Percentiles rank a stretch among this genome's conserved stretches.
Evolutionary conservation across 1,140 invertebrate genomes (phyloP).

Genomic region (Procambarus clarkii): DNA sequence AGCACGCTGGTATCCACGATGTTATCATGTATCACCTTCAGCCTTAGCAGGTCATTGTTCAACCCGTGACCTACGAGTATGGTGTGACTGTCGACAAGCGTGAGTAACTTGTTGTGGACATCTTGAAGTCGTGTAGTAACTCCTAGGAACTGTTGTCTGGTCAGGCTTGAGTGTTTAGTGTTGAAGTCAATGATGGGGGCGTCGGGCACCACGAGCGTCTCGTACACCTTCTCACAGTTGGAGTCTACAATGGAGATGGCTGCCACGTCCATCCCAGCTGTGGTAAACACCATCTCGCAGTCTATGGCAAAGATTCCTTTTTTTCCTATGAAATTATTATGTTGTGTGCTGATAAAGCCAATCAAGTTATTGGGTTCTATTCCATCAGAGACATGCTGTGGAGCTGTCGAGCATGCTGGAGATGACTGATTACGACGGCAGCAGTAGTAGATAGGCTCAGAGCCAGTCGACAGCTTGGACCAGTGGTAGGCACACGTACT

Average conservation of each 20-base stretch:
- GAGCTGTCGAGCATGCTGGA: background rate
- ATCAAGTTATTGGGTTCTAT: slow-evolving; percentile 23
- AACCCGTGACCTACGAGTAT: slow-evolving; percentile 81
- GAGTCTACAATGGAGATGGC: slow-evolving; percentile 87
- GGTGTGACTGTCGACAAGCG: slow-evolving; percentile 77
- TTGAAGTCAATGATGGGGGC: slow-evolving; percentile 88
- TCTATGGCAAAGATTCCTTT: slow-evolving; percentile 85
- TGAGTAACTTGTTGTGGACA: slow-evolving; percentile 78
- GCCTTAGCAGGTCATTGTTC: slow-evolving; percentile 79
- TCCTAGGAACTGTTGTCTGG: slow-evolving; percentile 72
- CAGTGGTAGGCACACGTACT: background rate
- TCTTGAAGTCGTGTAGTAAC: slow-evolving; percentile 74
- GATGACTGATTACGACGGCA: background rate
- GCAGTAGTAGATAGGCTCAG: background rate
- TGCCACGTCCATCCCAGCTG: slow-evolving; percentile 86
- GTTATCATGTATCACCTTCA: slow-evolving; percentile 87
- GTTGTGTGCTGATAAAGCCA: slow-evolving; percentile 1
- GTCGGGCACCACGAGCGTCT: slow-evolving; percentile 86
- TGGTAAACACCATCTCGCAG: slow-evolving; percentile 95
- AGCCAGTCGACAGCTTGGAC: background rate
- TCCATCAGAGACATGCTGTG: background rate
- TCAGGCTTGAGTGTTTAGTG: slow-evolving; percentile 80
- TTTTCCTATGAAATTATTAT: background rate
- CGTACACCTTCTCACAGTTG: slow-evolving; percentile 85
- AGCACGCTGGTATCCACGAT: slow-evolving; percentile 93